Evolutionary conservation across 2,797 vertebrate species (phyloP).

Genomic region (Manis javanica): DNA sequence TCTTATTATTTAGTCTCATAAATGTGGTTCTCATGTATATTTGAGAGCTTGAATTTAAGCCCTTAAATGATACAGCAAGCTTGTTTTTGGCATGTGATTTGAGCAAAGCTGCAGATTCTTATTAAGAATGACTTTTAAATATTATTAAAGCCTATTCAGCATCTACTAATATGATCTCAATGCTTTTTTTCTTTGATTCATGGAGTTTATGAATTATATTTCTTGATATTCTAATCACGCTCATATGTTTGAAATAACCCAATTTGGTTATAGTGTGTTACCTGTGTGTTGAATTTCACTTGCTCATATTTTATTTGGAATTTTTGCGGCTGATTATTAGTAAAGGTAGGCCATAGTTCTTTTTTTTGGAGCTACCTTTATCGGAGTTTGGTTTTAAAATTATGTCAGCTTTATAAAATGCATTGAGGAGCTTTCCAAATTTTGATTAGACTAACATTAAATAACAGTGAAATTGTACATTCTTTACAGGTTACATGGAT

Average conservation of each 20-base stretch:
- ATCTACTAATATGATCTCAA: not conserved
- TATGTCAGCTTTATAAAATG: not conserved
- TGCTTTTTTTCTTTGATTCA: not conserved
- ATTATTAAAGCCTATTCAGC: not conserved
- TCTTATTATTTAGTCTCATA: not conserved
- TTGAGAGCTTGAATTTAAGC: not conserved
- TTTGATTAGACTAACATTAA: not conserved
- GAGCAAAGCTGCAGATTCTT: not conserved
- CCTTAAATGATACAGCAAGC: not conserved
- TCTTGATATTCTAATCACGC: not conserved
- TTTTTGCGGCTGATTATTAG: not conserved
- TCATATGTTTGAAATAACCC: not conserved
- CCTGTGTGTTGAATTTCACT: not conserved
- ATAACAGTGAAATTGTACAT: not conserved
- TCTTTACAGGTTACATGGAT: not conserved
- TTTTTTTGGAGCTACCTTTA: not conserved
- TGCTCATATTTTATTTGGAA: not conserved
- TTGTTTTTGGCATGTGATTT: not conserved
- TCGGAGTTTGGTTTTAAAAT: not conserved
- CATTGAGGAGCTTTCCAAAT: not conserved
- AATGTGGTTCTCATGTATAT: not conserved
- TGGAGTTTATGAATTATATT: not conserved
- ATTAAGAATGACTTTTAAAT: not conserved
- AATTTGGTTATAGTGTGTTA: not conserved
- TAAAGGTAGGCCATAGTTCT: not conserved